These are phyloP conservation scores for Entomyzon cyanotis DNA, from an alignment of 2,113 vertebrate genomes.

Conservation along the genomic window DNA sequence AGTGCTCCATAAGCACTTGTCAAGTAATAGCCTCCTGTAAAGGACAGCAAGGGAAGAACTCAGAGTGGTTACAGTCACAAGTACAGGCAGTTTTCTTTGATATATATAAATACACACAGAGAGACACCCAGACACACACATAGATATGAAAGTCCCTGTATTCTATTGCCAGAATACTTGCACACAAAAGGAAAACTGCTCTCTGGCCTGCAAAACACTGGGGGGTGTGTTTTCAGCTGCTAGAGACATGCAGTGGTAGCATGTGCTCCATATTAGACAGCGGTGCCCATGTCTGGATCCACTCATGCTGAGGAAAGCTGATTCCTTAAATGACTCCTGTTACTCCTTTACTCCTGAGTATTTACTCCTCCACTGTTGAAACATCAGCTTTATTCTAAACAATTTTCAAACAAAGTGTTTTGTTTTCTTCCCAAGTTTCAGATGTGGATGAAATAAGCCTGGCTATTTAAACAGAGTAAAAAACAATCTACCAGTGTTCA, in stretches of 20 bases:
- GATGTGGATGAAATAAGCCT: neutral
- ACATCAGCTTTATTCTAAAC: neutral
- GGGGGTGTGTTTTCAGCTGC: neutral
- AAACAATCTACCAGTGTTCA: neutral
- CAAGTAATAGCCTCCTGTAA: conserved; percentile 93
- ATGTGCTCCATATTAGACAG: neutral
- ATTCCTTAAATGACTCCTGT: neutral
- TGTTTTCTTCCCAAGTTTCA: neutral
- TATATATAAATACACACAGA: neutral
- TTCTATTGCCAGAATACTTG: neutral
- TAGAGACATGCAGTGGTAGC: neutral
- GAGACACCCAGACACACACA: neutral
- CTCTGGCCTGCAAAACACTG: neutral
- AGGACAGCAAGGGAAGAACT: neutral
- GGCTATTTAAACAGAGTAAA: neutral
- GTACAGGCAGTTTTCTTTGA: neutral
- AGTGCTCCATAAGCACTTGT: conserved; percentile 95
- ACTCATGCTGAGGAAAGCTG: neutral
- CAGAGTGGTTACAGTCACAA: neutral
- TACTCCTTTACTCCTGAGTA: neutral
- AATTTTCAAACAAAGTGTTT: neutral
- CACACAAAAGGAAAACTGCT: neutral
- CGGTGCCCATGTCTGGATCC: neutral
- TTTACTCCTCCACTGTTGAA: neutral
- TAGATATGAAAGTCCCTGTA: accelerated